Evolutionary conservation across 2,888 invertebrate genomes (phyloP).

Genomic region (Xanthia icteritia): DNA sequence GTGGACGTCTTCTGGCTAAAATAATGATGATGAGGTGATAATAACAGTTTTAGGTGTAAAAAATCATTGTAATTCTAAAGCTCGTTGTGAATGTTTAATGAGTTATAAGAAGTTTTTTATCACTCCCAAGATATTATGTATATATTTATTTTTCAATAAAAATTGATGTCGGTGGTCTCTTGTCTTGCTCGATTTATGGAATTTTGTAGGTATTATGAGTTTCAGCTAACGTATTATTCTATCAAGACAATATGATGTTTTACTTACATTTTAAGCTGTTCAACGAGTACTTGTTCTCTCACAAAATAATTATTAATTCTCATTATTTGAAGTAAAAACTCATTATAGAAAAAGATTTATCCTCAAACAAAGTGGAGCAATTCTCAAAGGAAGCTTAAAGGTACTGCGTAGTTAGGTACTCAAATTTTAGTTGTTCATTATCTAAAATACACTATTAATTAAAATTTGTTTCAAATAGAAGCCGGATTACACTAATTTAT

Average conservation of each 20-base stretch:
- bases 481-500: conserved; percentile 44
- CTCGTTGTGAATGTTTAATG: background rate
- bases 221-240: too few relatives aligned
- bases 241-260: too few relatives aligned
- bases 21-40: background rate
- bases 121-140: background rate
- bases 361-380: background rate
- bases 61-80: background rate
- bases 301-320: too few relatives aligned
- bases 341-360: background rate
- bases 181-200: background rate
- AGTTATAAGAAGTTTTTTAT: background rate
- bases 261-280: background rate
- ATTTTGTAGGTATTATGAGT: background rate
- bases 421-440: conserved; percentile 21
- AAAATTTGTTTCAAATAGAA: conserved; percentile 33
- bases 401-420: background rate
- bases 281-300: background rate
- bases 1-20: too few relatives aligned
- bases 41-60: background rate
- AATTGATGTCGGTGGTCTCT: background rate
- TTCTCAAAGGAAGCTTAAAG: background rate
- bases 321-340: background rate
- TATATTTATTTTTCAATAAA: background rate
- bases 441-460: conserved; percentile 44